phyloP scores from a whole-genome alignment of 35 echinoderm and acorn worm genomes.

The Apostichopus parvimensis region DNA sequence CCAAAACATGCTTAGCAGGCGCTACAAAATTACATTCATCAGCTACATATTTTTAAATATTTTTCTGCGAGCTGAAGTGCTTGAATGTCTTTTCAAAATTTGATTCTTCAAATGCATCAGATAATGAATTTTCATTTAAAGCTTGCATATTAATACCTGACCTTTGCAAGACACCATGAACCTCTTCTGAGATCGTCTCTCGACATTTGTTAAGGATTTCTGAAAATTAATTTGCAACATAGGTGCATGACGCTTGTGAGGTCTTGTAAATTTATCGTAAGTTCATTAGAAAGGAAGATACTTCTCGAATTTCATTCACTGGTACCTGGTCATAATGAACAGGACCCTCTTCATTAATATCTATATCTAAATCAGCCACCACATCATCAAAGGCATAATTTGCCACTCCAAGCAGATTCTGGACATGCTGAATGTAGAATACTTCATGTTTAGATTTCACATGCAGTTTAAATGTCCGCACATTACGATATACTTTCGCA shows the following conservation, averaged over 20 bases:
- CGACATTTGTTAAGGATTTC: slow-evolving; percentile 20
- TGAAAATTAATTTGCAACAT: slow-evolving; percentile 29
- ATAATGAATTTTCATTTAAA: slow-evolving; percentile 23
- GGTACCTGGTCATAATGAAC: slow-evolving; percentile 42
- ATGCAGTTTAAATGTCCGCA: slow-evolving; percentile 34
- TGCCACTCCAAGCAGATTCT: slow-evolving; percentile 2
- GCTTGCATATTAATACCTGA: neutral
- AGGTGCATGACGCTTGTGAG: slow-evolving; percentile 25
- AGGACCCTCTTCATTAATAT: slow-evolving; percentile 1
- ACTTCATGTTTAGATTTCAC: slow-evolving; percentile 36
- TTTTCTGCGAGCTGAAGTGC: slow-evolving; percentile 27
- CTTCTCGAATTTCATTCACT: slow-evolving; percentile 33
- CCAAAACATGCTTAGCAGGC: slow-evolving; percentile 32
- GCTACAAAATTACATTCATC: slow-evolving; percentile 13
- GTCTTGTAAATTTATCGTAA: slow-evolving; percentile 38
- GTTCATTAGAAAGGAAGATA: slow-evolving; percentile 40
- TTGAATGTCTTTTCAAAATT: slow-evolving; percentile 11
- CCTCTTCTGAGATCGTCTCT: slow-evolving; percentile 13
- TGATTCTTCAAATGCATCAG: slow-evolving; percentile 20
- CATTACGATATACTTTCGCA: slow-evolving; percentile 51
- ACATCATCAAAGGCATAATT: neutral
- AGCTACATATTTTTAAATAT: slow-evolving; percentile 18
- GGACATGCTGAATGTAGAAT: slow-evolving; percentile 41
- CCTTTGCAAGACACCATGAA: slow-evolving; percentile 18
- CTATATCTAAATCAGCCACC: neutral